phyloP scores from a whole-genome alignment of 1,140 invertebrate genomes.

The Dufourea novaeangliae region DNA sequence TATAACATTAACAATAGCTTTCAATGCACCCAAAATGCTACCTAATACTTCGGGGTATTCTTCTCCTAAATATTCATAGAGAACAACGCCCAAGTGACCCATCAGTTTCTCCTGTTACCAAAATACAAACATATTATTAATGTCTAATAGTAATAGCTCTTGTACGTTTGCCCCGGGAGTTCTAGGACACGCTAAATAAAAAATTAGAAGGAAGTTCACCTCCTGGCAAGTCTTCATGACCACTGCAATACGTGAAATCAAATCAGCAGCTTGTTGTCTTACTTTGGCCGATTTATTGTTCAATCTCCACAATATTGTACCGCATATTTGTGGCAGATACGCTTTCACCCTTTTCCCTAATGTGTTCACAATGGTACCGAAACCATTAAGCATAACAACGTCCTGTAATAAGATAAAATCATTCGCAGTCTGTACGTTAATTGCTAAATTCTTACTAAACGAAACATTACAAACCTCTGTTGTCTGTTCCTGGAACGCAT shows the following conservation, averaged over 20 bases:
- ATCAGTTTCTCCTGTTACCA: conserved; percentile 95
- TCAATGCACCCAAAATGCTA: conserved; percentile 98
- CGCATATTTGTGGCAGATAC: conserved; percentile 99
- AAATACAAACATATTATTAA: conserved; percentile 53
- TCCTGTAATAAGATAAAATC: conserved; percentile 84
- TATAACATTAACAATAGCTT: conserved; percentile 99
- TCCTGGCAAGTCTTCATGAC: conserved; percentile 99
- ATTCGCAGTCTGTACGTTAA: conserved; percentile 30
- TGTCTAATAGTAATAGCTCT: too few relatives aligned
- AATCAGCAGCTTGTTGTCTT: conserved; percentile 98
- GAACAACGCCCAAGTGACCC: conserved; percentile 99
- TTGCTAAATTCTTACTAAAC: conserved; percentile 17
- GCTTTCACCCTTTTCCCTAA: conserved; percentile 98
- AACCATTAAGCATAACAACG: conserved; percentile 99
- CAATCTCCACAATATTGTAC: conserved; percentile 99
- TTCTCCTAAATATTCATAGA: conserved; percentile 99
- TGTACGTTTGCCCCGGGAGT: too few relatives aligned
- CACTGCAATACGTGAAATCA: conserved; percentile 98
- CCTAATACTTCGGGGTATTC: conserved; percentile 99
- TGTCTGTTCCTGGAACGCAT: conserved; percentile 99
- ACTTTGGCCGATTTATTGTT: conserved; percentile 99
- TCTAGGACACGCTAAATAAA: background rate
- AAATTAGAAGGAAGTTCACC: conserved; percentile 78
- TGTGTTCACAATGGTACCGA: conserved; percentile 99
- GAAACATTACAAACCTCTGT: conserved; percentile 88